phyloP scores from a whole-genome alignment of 2,888 invertebrate genomes.

The Labia minor region DNA sequence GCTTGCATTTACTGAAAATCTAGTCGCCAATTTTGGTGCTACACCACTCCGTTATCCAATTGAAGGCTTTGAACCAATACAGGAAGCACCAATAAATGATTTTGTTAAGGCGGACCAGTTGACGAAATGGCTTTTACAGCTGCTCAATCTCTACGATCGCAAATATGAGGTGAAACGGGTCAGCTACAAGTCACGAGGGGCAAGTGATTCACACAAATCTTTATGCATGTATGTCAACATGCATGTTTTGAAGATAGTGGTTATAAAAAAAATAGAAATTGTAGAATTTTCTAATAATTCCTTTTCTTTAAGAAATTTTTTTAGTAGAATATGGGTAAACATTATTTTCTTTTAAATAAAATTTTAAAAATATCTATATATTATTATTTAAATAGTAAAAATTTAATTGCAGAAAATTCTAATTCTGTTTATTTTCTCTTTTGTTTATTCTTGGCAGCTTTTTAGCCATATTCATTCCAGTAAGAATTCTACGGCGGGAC shows the following conservation, averaged over 20 bases:
- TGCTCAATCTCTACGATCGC: constrained; percentile 32
- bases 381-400: too few species aligned
- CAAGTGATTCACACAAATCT: constrained; percentile 13
- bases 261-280: neutral
- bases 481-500: constrained; percentile 19
- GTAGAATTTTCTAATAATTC: too few species aligned
- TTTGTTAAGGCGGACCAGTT: constrained; percentile 36
- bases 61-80: constrained; percentile 53
- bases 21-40: constrained; percentile 69
- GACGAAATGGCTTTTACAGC: constrained; percentile 39
- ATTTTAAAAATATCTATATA: too few species aligned
- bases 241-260: neutral
- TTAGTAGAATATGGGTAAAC: too few species aligned
- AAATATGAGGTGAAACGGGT: constrained; percentile 25
- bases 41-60: constrained; percentile 57
- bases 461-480: constrained; percentile 23
- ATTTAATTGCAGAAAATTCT: too few species aligned
- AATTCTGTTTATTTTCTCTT: neutral
- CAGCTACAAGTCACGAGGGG: constrained; percentile 5
- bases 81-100: constrained; percentile 35
- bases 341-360: too few species aligned
- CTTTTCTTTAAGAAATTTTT: too few species aligned
- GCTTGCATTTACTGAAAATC: constrained; percentile 60
- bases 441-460: constrained; percentile 17
- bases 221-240: neutral